Base-by-base conservation (phyloP, 2,797 vertebrate species). In the Urocyon cinereoargenteus region DNA sequence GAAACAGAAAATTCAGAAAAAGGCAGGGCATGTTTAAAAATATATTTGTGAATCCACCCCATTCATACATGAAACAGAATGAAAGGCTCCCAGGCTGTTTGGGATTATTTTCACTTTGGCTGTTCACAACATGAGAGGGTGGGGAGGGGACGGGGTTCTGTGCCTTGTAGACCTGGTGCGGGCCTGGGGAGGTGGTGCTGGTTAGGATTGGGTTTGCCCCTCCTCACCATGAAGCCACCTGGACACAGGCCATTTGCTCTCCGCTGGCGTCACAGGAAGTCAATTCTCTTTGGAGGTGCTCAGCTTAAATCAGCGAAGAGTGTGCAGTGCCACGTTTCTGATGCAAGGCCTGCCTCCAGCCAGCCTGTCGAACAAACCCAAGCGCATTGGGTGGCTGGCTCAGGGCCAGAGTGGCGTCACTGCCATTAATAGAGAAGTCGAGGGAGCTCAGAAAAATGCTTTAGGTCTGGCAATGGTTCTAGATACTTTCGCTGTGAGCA, bases 381-480 rank as follows among this genome's bases (percentile, higher is more conserved):
- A 94, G 73, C 64, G 57, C 55, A n/a, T 31, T 87, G 87, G 94
- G 91, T 2, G 49, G 53, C 79, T 98, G 98, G 97, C 96, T 72
- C 16, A 6, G 12, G 24, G 97, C 94, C 97, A 98, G 59, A 59
- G 96, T 98, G 97, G 98, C 79, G 36, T 98, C 98, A 98, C 45
- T 86, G 86, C 93, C 92, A 94, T 94, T 95, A 98, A 97, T 92
- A 98, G 98, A 98, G 98, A 98, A 98, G 68, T 79, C 72, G 85
- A 62, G 91, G 90, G 97, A 94, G 91, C 97, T 97, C 97, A 98
- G 97, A 97, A 97, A 97, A 98, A 96, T 87, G 16, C 90, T 98
- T 98, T 90, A 95, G 95, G 94, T 97, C 98, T 97, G 96, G 94
- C 92, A 94, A 87, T 13, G 19, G 51, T 34, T n/a, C 77, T 55